Evolutionary conservation across 2,888 invertebrate genomes (phyloP).

Genomic region (Papilio demoleus): DNA sequence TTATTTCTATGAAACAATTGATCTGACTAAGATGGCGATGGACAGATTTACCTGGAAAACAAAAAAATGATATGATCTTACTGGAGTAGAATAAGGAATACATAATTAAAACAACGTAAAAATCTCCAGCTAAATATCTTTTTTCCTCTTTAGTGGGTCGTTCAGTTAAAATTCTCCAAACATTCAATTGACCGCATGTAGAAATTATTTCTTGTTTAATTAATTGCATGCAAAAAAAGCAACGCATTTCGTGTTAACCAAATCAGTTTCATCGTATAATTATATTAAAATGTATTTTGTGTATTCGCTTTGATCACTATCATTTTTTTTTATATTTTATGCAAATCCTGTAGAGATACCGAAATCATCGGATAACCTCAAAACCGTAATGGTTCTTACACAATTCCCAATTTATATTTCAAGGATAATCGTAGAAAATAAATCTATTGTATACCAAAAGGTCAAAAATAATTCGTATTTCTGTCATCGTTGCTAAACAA

Average conservation of each 20-base stretch:
- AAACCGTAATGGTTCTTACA: constrained; percentile 16
- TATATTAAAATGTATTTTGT: not conserved
- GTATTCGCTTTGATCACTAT: not conserved
- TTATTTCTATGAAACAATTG: too few species aligned
- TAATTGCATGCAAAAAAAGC: not conserved
- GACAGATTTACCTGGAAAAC: too few species aligned
- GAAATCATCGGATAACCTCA: not conserved
- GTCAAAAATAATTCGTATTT: constrained; percentile 28
- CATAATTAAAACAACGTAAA: too few species aligned
- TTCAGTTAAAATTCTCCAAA: not conserved
- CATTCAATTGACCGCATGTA: not conserved
- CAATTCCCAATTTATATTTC: constrained; percentile 29
- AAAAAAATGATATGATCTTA: too few species aligned
- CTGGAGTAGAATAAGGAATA: too few species aligned
- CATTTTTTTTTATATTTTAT: not conserved
- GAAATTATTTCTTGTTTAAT: not conserved
- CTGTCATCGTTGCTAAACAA: constrained; percentile 34
- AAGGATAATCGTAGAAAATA: constrained; percentile 33
- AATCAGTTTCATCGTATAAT: not conserved
- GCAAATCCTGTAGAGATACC: not conserved
- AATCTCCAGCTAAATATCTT: too few species aligned
- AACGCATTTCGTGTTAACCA: not conserved
- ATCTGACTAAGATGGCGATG: too few species aligned
- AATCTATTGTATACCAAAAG: constrained; percentile 15
- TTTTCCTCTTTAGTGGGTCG: not conserved